A percentile compares a stretch with the other conserved stretches of the same genome.
Evolutionary conservation across 2,797 vertebrate genomes (phyloP).

Genomic region (Phrynocephalus forsythii): DNA sequence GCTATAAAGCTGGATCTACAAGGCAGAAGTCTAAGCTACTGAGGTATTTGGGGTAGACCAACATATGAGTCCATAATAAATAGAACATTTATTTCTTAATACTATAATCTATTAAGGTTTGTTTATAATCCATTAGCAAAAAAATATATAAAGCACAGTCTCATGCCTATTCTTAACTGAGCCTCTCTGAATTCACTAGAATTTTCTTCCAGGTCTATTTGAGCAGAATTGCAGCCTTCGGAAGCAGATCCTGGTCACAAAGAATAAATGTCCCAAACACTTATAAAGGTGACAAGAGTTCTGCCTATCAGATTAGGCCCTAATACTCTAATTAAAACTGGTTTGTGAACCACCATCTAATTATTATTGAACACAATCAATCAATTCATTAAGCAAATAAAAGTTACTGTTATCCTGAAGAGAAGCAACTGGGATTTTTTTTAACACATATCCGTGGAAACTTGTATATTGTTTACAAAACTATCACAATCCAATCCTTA

Average conservation of each 20-base stretch:
- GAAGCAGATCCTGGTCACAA: background rate
- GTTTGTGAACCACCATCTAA: constrained; percentile 12
- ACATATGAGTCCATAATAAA: background rate
- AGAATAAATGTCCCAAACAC: constrained; percentile 7
- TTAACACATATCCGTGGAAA: background rate
- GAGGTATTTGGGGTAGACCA: background rate
- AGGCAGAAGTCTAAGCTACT: background rate
- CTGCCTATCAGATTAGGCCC: background rate
- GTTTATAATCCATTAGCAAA: background rate
- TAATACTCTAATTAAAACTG: background rate
- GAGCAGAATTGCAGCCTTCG: background rate
- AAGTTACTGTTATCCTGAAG: constrained; percentile 14
- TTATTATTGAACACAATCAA: constrained; percentile 17
- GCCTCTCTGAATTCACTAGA: background rate
- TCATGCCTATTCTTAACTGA: background rate
- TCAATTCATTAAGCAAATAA: constrained; percentile 17
- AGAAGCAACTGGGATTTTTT: background rate
- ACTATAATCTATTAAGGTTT: background rate
- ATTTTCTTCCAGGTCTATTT: background rate
- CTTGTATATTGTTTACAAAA: constrained; percentile 7
- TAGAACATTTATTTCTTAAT: background rate
- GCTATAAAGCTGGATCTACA: background rate
- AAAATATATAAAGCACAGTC: background rate
- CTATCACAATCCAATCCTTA: background rate
- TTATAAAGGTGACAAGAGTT: background rate